A percentile compares a stretch with the other conserved stretches of the same genome.
Conservation (phyloP, 2,888 invertebrate genomes). For the Fragum sueziense region DNA sequence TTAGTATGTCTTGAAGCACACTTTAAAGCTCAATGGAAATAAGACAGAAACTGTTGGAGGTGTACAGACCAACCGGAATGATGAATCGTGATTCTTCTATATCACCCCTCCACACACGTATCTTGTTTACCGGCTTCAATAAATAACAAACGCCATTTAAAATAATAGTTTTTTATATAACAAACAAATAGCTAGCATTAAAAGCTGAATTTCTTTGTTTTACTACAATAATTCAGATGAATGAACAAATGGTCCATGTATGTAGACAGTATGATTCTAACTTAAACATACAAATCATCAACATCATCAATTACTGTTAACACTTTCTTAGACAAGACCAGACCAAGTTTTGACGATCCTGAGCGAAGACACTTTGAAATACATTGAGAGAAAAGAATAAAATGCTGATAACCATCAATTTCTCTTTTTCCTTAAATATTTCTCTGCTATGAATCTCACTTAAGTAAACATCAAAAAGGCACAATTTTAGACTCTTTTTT, state of each 20-base stretch:
- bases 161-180: conserved; percentile 18
- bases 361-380: neutral
- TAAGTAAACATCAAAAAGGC: neutral
- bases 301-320: neutral
- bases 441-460: neutral
- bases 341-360: neutral
- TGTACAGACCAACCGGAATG: too few relatives aligned
- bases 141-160: too few relatives aligned
- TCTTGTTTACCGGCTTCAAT: too few relatives aligned
- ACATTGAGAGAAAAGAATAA: neutral
- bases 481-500: neutral
- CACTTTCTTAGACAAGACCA: neutral
- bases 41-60: too few relatives aligned
- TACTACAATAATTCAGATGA: neutral
- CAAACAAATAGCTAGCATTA: conserved; percentile 31
- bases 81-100: too few relatives aligned
- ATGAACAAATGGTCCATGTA: neutral
- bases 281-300: neutral
- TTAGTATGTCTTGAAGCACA: too few relatives aligned
- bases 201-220: conserved; percentile 5
- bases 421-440: neutral
- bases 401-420: neutral
- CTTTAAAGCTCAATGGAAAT: too few relatives aligned
- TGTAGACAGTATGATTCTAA: neutral
- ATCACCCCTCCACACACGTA: too few relatives aligned